Evolutionary conservation across 2,888 invertebrate species (phyloP).

Genomic region (Eledona agricola): DNA sequence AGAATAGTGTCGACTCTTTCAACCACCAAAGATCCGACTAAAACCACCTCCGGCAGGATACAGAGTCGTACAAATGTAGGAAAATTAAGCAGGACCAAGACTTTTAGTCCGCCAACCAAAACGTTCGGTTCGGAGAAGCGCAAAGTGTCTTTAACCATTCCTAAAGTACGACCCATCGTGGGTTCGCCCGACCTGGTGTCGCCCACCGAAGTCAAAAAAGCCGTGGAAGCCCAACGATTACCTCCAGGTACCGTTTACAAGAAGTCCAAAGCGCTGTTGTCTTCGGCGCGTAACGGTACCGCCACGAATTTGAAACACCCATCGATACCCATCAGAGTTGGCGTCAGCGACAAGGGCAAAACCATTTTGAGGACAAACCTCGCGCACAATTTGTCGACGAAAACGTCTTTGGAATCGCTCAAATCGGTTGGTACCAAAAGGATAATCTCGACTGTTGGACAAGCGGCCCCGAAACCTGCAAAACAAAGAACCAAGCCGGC

Average conservation of each 20-base stretch:
- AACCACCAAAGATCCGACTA: conserved; percentile 56
- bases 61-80: conserved; percentile 53
- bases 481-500: conserved; percentile 27
- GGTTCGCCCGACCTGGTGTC: conserved; percentile 68
- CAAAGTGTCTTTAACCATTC: conserved; percentile 61
- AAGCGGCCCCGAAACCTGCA: conserved; percentile 10
- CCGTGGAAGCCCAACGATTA: conserved; percentile 33
- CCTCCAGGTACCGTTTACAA: conserved; percentile 59
- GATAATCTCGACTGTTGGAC: conserved; percentile 23
- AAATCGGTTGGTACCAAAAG: conserved; percentile 42
- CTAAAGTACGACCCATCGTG: conserved; percentile 48
- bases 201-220: conserved; percentile 68
- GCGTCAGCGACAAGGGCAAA: conserved; percentile 57
- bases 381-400: conserved; percentile 39
- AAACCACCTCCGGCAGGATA: conserved; percentile 61
- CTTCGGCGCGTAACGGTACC: conserved; percentile 49
- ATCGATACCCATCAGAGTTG: conserved; percentile 59
- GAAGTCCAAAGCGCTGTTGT: conserved; percentile 59
- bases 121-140: conserved; percentile 67
- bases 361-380: conserved; percentile 47
- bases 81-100: conserved; percentile 43
- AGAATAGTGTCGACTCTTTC: conserved; percentile 58
- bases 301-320: conserved; percentile 38
- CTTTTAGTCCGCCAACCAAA: conserved; percentile 64
- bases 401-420: too few species aligned